phyloP scores from a whole-genome alignment of 2,797 vertebrate species.

The Chaunax sp. region DNA sequence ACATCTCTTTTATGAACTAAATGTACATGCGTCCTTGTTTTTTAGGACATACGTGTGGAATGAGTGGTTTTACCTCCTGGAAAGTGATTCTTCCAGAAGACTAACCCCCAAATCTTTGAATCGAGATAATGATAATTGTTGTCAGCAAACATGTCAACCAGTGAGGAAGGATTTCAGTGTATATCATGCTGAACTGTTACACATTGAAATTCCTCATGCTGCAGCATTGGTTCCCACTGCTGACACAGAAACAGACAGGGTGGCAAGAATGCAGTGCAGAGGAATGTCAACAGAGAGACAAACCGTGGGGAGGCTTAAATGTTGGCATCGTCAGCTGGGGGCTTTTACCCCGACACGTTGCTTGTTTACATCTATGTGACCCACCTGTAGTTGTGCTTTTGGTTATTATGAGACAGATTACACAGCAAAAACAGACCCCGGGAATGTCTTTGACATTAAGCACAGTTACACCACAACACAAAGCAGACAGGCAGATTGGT shows the following conservation, averaged over 20 bases:
- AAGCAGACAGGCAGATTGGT: too few species aligned
- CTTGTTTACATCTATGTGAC: slow-evolving; percentile 52
- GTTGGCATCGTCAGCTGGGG: slow-evolving; percentile 21
- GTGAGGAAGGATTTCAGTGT: not conserved
- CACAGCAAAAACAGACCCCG: too few species aligned
- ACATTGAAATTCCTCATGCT: not conserved
- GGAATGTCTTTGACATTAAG: too few species aligned
- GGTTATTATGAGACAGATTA: too few species aligned
- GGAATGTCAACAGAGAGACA: slow-evolving; percentile 62
- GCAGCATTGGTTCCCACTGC: slow-evolving; percentile 47
- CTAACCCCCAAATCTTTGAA: not conserved
- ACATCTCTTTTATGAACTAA: too few species aligned
- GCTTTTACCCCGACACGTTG: not conserved
- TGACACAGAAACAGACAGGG: slow-evolving; percentile 22
- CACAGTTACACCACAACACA: not conserved
- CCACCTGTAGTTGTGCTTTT: not conserved
- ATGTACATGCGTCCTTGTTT: too few species aligned
- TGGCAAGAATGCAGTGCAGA: slow-evolving; percentile 49
- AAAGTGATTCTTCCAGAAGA: not conserved
- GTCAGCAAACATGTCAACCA: not conserved
- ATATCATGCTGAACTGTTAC: not conserved
- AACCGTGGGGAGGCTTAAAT: slow-evolving; percentile 38
- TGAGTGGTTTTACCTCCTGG: not conserved
- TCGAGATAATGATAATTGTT: too few species aligned
- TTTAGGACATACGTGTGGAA: too few species aligned